Conservation (phyloP, 2,113 vertebrate genomes). For the Porphyrio hochstetteri region DNA sequence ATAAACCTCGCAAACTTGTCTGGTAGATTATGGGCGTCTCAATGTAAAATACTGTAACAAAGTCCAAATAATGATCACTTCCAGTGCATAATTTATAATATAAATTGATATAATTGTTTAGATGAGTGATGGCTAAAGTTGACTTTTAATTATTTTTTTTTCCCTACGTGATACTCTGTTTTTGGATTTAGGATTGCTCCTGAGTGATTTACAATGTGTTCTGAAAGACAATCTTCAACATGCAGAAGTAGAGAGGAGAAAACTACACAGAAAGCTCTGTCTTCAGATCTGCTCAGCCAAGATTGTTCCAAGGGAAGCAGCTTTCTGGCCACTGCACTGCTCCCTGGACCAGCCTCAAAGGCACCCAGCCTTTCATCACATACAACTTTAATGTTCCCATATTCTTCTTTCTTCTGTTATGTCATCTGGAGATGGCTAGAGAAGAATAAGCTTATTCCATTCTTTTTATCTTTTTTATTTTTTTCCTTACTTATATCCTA, state of each 20-base stretch:
- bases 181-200: background rate
- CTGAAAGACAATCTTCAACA: background rate
- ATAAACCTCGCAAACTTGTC: background rate
- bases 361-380: background rate
- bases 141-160: background rate
- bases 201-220: slow-evolving; percentile 17
- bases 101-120: background rate
- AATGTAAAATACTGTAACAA: background rate
- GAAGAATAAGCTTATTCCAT: background rate
- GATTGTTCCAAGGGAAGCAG: background rate
- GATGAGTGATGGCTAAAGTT: background rate
- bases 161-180: background rate
- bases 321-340: background rate
- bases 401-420: background rate
- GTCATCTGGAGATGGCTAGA: background rate
- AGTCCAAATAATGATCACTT: background rate
- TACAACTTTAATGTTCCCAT: background rate
- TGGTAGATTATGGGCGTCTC: background rate
- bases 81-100: background rate
- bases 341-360: slow-evolving; percentile 24
- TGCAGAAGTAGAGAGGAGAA: background rate
- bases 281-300: background rate
- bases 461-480: background rate
- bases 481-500: background rate
- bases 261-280: background rate